These are phyloP conservation scores for Myodes glareolus DNA, from an alignment of 2,113 vertebrate species.

Conservation along the genomic window DNA sequence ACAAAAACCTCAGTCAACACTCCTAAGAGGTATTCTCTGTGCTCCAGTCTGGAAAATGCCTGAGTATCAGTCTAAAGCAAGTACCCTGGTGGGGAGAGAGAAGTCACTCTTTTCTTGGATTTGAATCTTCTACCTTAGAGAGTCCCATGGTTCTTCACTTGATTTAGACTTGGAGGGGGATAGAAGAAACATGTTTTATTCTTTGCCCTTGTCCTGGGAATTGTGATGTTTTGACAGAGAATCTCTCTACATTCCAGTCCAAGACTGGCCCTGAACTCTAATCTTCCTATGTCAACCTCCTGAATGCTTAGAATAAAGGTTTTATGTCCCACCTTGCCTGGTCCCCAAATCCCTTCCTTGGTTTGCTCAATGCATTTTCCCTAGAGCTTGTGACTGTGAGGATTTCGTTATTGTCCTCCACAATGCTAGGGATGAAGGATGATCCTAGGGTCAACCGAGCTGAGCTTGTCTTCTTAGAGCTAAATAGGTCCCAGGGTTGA, in stretches of 20 bases:
- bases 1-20: too few relatives aligned
- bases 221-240: neutral
- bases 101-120: neutral
- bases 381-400: neutral
- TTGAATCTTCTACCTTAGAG: neutral
- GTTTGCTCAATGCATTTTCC: neutral
- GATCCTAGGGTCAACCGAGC: neutral
- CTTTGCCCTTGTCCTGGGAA: neutral
- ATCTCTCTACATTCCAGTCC: neutral
- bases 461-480: neutral
- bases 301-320: neutral
- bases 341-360: neutral
- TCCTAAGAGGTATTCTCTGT: neutral
- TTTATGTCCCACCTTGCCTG: neutral
- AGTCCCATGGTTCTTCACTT: neutral
- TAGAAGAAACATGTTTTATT: neutral
- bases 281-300: neutral
- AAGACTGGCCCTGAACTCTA: neutral
- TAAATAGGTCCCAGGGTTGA: neutral
- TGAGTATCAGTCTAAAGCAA: neutral
- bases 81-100: neutral
- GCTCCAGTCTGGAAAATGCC: neutral
- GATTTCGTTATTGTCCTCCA: neutral
- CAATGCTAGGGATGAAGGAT: neutral
- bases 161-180: neutral